Base-by-base conservation (phyloP, 2,888 invertebrate genomes). In the Leptinotarsa rubiginosa region DNA sequence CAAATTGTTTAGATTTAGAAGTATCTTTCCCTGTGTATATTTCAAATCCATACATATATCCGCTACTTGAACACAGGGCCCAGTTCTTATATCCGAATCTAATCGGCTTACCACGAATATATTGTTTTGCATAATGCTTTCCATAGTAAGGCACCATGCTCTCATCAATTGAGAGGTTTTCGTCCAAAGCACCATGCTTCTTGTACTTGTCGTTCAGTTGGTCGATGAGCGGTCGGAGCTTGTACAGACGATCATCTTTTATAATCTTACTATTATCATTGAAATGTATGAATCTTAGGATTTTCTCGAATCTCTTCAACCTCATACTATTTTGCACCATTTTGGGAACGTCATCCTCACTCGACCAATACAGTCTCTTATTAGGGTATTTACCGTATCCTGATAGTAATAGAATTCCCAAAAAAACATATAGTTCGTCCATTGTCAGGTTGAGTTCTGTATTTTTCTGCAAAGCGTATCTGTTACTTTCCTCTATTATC, bases 11-110 rank as follows among this genome's bases (percentile, higher is more conserved):
- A 25, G 5, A 50, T 54, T 69, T 47, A 13, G 31, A 54, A 52
- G n/a, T 47, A 59, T 49, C 7, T 47, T 81, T 81, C 47, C 79
- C 80, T 41, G 77, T 81, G 62, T 80, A 79, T 54, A 81, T 78
- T 20, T 77, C 77, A 70, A 80, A 81, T 65, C 66, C 31, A 16
- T 75, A 18, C 73, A 79, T 75, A 70, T 75, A 80, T 18, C 78
- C 79, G 62, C 59, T 75, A 70, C 68, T 77, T 49, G 77, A 74
- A 69, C 80, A 79, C 15, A 79, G 47, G 12, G 79, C 77, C 64
- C 79, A 81, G 68, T 78, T 79, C 71, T 80, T 80, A 65, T 74
- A 73, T 12, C 73, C 62, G 31, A 73, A 73, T 20, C 59, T 47
- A 13, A 73, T 73, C n/a, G 73, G 67, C 20, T 72, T 72, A n/a